These are phyloP conservation scores for Melanargia galathea DNA, from an alignment of 2,888 invertebrate genomes.

Conservation along the genomic window DNA sequence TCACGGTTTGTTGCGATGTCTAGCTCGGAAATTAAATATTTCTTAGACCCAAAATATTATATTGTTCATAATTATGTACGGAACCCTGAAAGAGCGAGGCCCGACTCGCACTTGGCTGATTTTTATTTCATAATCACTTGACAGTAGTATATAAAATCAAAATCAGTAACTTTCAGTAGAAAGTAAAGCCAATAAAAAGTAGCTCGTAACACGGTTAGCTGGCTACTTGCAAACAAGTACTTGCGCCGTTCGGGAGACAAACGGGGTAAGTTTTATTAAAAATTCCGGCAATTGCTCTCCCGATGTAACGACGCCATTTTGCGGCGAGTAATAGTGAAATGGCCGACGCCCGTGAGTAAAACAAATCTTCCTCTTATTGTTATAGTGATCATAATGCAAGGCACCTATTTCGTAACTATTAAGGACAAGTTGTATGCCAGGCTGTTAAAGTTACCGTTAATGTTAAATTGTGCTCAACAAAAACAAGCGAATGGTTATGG, in stretches of 20 bases:
- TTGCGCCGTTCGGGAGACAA: conserved; percentile 25
- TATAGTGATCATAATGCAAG: background rate
- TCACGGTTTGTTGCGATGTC: no score
- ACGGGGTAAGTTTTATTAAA: conserved; percentile 36
- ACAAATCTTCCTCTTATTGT: conserved; percentile 2
- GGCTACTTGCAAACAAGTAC: conserved; percentile 33
- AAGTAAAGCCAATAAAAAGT: conserved; percentile 19
- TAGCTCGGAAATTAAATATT: no score
- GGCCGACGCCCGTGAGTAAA: background rate
- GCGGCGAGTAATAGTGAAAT: background rate
- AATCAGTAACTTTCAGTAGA: no score
- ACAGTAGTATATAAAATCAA: no score
- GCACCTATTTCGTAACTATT: background rate
- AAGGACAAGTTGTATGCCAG: background rate
- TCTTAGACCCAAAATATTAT: no score
- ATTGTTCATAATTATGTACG: no score
- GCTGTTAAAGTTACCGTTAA: no score
- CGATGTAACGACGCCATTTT: conserved; percentile 4
- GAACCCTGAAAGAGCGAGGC: no score
- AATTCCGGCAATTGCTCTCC: conserved; percentile 17
- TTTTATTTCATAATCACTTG: no score
- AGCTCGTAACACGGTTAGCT: conserved; percentile 22
- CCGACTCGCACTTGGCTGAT: no score
- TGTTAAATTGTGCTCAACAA: no score
- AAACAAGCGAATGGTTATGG: no score